Conservation (phyloP, 2,113 vertebrate genomes). For the Nothobranchius kuhntae region DNA sequence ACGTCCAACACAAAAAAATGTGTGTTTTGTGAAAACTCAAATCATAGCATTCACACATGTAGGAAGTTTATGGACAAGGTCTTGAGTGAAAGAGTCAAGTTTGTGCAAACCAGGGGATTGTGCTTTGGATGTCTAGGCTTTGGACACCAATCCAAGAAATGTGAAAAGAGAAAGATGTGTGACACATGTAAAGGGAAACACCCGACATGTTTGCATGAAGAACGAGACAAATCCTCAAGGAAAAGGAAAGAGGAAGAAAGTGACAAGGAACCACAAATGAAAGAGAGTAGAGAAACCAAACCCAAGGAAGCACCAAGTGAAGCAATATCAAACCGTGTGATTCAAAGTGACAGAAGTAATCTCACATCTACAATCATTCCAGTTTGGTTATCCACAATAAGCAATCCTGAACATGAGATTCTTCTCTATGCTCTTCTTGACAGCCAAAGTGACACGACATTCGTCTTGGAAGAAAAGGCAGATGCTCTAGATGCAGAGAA, state of each 20-base stretch:
- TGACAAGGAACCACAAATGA: neutral
- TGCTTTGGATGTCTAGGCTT: conserved; percentile 34
- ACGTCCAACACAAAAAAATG: neutral
- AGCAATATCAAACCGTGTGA: neutral
- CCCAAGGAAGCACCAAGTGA: neutral
- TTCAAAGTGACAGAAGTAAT: no score
- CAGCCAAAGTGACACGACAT: no score
- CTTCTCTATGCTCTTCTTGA: no score
- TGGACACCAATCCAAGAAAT: conserved; percentile 42
- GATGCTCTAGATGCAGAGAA: no score
- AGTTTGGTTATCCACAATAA: no score
- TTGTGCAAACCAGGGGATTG: neutral
- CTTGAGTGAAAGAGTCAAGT: no score
- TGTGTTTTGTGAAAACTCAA: conserved; percentile 29
- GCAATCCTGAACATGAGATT: no score
- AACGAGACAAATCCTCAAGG: conserved; percentile 22
- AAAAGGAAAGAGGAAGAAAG: neutral
- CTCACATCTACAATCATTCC: no score
- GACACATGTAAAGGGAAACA: conserved; percentile 29
- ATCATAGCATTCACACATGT: neutral
- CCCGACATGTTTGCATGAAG: no score
- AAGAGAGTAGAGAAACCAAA: neutral
- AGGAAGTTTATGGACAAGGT: no score
- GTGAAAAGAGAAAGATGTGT: conserved; percentile 39
- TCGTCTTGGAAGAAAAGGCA: no score